Evolutionary conservation across 2,797 vertebrate genomes (phyloP).

Genomic region (Sebastes vulpes): DNA sequence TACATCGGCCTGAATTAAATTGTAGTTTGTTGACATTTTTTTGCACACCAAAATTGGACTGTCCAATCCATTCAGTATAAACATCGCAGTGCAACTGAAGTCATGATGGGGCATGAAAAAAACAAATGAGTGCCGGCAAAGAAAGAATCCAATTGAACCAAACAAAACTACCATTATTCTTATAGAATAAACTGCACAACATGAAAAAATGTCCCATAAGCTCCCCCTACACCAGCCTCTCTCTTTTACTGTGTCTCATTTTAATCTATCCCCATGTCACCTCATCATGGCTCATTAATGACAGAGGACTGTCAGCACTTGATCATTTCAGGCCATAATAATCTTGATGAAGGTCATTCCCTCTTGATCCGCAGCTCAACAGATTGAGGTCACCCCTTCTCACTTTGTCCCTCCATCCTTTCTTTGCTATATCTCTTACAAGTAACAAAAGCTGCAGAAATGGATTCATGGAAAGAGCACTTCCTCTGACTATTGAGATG

Average conservation of each 20-base stretch:
- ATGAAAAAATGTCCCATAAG: background rate
- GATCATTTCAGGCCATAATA: slow-evolving; percentile 44
- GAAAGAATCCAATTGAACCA: background rate
- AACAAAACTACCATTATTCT: background rate
- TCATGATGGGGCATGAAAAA: background rate
- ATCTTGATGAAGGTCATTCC: slow-evolving; percentile 21
- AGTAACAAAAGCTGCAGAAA: slow-evolving; percentile 16
- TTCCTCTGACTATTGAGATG: slow-evolving; percentile 30
- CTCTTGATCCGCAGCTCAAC: background rate
- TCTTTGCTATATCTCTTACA: slow-evolving; percentile 15
- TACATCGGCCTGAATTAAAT: background rate
- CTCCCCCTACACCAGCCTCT: background rate
- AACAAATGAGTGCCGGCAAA: background rate
- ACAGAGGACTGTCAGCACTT: slow-evolving; percentile 53
- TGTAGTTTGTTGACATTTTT: background rate
- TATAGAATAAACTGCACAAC: background rate
- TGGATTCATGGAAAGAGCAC: slow-evolving; percentile 37
- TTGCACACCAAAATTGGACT: background rate
- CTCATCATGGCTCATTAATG: slow-evolving; percentile 28
- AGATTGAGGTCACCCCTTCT: background rate
- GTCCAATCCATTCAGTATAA: background rate
- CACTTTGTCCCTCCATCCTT: background rate
- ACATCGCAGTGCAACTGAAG: background rate
- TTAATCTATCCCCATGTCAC: slow-evolving; percentile 29
- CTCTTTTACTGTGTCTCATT: background rate